Evolutionary conservation across 2,113 vertebrate genomes (phyloP).

Genomic region (Cnemophilus loriae): DNA sequence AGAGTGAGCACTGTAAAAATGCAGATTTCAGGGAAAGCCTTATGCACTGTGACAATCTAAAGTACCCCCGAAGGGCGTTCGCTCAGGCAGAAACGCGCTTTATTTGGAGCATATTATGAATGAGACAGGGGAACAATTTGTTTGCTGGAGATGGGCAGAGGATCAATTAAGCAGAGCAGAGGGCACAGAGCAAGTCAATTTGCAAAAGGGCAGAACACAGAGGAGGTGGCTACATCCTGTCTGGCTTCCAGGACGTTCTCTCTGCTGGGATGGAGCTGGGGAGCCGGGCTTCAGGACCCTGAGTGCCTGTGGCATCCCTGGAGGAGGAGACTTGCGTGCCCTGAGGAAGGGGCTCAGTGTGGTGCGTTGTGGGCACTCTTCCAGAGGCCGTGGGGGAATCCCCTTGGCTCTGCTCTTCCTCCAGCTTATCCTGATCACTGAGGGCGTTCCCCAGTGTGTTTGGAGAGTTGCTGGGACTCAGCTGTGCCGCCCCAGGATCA

Average conservation of each 20-base stretch:
- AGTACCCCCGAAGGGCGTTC: neutral
- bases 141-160: neutral
- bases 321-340: neutral
- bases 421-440: neutral
- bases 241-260: neutral
- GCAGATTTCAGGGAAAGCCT: neutral
- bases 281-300: neutral
- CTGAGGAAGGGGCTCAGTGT: neutral
- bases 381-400: neutral
- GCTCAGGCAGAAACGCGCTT: neutral
- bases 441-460: neutral
- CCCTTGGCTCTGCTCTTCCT: neutral
- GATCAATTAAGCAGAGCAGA: neutral
- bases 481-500: neutral
- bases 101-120: neutral
- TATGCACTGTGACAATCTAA: conserved; percentile 9
- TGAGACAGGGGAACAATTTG: neutral
- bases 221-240: neutral
- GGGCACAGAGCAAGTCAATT: neutral
- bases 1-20: neutral
- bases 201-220: neutral
- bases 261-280: neutral
- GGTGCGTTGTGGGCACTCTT: rapidly evolving
- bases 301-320: neutral
- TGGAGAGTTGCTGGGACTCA: neutral